These are phyloP conservation scores for Bothrops alternatus DNA, from an alignment of 2,797 vertebrate species.

Conservation along the genomic window DNA sequence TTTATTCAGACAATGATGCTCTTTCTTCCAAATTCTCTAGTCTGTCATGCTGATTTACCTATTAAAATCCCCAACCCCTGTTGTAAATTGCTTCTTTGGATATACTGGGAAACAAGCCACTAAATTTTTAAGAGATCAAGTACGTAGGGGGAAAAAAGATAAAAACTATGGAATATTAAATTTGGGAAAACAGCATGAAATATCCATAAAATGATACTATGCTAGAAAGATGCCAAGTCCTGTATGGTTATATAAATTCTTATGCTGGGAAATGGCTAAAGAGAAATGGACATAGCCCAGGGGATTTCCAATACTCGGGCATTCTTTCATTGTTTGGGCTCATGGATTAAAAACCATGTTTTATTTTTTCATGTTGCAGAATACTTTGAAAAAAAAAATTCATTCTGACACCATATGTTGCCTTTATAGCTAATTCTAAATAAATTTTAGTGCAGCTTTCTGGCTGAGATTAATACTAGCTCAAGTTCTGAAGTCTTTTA, in stretches of 20 bases:
- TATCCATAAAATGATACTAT: not conserved
- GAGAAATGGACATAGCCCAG: not conserved
- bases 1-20: not conserved
- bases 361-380: not conserved
- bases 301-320: not conserved
- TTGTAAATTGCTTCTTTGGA: not conserved
- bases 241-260: not conserved
- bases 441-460: not conserved
- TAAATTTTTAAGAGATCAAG: not conserved
- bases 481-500: not conserved
- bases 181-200: not conserved
- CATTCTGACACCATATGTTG: not conserved
- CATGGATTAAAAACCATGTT: not conserved
- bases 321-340: not conserved
- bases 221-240: not conserved
- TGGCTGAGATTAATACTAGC: not conserved
- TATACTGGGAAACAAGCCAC: not conserved
- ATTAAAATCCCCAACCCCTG: fast-evolving
- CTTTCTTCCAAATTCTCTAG: not conserved
- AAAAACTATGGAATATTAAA: not conserved
- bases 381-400: not conserved
- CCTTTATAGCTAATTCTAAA: no score
- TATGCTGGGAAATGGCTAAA: not conserved
- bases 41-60: not conserved
- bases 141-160: not conserved